Evolutionary conservation across 2,113 vertebrate genomes (phyloP), one percentile per base, ranked within the genome.

Genomic region (Megalops atlanticus): DNA sequence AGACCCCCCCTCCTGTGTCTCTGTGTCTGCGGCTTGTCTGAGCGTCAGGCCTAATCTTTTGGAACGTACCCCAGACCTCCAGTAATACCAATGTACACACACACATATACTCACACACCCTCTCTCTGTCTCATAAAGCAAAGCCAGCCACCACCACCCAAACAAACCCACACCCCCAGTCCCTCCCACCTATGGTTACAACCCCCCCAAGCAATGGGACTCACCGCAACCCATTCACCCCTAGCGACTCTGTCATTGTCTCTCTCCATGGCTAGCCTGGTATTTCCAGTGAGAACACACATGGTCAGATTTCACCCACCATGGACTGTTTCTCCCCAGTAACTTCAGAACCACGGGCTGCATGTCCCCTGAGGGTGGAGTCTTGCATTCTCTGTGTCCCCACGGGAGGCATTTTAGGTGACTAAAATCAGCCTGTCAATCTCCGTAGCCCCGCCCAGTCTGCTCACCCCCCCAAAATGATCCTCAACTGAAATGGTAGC

Each of bases 381-480:
- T 43, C 12, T 38, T 24, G 72, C 38, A 40, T 74, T 74, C 35
- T 49, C 43, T 33, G 45, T 41, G n/a, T 76, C 16, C 41, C 47
- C 47, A 18, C 84, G 90, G 49, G 33, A 89, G 88, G 87, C 91
- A 92, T 91, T 90, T 76, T 87, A 80, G 85, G 1, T 84, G 54
- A 49, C 77, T 86, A 91, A 92, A 89, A 91, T 92, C 88, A 90
- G 74, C 74, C 54, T 0, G 77, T 83, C 88, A 80, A 83, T 78
- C 84, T 91, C 84, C 27, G 11, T 35, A 31, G 76, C 52, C 47
- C 49, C 33, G 38, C 54, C 8, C 45, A 58, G 35, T 77, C 38
- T 33, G 54, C 33, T 6, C 76, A 0, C 12, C 76, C 15, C 38
- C 45, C 38, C 27, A 54, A 77, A 33, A 10, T 2, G 15, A 4